These are phyloP conservation scores for Pheosia tremula DNA, from an alignment of 2,888 invertebrate species.

Conservation along the genomic window DNA sequence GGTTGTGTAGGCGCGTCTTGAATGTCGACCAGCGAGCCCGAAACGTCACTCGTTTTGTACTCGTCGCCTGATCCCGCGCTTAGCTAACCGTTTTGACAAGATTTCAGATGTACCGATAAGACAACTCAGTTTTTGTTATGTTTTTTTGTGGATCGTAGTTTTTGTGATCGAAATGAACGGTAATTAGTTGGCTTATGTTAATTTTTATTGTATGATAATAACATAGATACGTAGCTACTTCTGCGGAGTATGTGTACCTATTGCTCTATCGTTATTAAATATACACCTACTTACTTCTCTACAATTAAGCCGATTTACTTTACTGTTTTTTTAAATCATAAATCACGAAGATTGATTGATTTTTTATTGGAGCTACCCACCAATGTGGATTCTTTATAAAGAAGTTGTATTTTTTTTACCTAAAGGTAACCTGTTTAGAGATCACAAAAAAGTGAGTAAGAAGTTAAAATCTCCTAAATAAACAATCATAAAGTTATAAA, in stretches of 20 bases:
- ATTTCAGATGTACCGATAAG: slow-evolving; percentile 73
- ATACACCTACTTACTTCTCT: not conserved
- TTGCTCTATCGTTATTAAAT: slow-evolving; percentile 2
- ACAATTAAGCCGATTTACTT: not conserved
- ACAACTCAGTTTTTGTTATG: slow-evolving; percentile 37
- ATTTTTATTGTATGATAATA: slow-evolving; percentile 13
- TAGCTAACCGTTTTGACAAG: slow-evolving; percentile 83
- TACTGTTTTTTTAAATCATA: not conserved
- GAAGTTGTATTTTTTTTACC: too few relatives aligned
- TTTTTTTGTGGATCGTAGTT: slow-evolving; percentile 33
- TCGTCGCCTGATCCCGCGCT: slow-evolving; percentile 77
- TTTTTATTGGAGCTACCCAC: too few relatives aligned
- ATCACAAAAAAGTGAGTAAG: not conserved
- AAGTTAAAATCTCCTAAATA: slow-evolving; percentile 18
- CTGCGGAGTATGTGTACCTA: not conserved
- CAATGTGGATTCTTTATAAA: too few relatives aligned
- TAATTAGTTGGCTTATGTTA: slow-evolving; percentile 16
- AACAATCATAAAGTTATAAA: slow-evolving; percentile 28
- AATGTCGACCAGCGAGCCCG: slow-evolving; percentile 35
- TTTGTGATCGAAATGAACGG: slow-evolving; percentile 9
- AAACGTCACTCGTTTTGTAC: slow-evolving; percentile 76
- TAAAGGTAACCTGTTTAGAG: not conserved
- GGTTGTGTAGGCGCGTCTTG: slow-evolving; percentile 9
- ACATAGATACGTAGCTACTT: not conserved
- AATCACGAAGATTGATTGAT: not conserved